Conservation (phyloP, 2,888 invertebrate species). For the Osmoderma eremita region DNA sequence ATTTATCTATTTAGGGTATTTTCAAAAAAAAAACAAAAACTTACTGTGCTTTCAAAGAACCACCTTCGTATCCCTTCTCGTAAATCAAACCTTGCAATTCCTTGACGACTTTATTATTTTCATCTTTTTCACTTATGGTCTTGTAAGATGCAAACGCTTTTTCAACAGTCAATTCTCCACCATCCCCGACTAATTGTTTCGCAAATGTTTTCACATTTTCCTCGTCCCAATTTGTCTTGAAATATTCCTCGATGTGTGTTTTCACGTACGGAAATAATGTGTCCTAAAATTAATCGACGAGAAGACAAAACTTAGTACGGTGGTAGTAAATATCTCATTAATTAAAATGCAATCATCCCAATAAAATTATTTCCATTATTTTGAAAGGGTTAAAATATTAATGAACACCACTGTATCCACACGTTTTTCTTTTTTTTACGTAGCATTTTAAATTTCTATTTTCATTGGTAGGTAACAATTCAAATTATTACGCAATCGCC, state of each 20-base stretch:
- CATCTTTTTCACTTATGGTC: conserved; percentile 84
- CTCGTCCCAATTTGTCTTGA: conserved; percentile 77
- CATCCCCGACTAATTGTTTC: conserved; percentile 69
- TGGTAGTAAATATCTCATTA: no score
- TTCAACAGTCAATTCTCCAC: conserved; percentile 60
- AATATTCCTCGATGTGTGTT: conserved; percentile 75
- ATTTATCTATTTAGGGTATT: no score
- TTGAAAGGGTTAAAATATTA: no score
- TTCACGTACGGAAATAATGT: conserved; percentile 81
- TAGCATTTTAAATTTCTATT: no score
- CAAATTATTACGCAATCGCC: no score
- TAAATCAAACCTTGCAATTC: conserved; percentile 91
- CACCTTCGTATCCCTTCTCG: conserved; percentile 83
- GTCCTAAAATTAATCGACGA: conserved; percentile 67
- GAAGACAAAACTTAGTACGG: no score
- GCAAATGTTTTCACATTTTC: conserved; percentile 76
- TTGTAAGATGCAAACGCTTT: conserved; percentile 77
- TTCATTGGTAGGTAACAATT: no score
- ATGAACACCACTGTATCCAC: no score
- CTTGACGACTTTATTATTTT: conserved; percentile 84
- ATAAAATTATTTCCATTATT: no score
- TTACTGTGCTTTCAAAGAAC: conserved; percentile 88
- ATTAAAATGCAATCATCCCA: no score
- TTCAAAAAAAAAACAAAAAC: conserved; percentile 61
- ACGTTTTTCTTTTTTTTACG: no score